phyloP scores from a whole-genome alignment of 1,140 invertebrate genomes.

The Drosophila grimshawi region DNA sequence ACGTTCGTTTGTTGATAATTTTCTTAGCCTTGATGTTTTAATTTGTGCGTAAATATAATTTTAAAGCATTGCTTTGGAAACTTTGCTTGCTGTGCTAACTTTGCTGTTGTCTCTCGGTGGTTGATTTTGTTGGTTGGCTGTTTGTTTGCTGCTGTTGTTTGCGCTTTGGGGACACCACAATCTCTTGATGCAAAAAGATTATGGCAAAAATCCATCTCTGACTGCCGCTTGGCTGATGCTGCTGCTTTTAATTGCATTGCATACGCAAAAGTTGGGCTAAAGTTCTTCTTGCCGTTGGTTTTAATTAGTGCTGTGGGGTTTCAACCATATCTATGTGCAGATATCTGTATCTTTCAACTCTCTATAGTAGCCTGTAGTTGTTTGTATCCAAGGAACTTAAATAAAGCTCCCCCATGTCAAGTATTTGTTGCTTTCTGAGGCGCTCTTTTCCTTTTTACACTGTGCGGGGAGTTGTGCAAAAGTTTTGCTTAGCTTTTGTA shows the following conservation, averaged over 20 bases:
- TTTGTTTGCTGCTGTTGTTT: conserved; percentile 25
- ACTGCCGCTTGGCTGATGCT: conserved; percentile 77
- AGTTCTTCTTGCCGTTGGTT: conserved; percentile 68
- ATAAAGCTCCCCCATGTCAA: conserved; percentile 15
- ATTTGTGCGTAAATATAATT: conserved; percentile 79
- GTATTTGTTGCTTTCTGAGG: conserved; percentile 17
- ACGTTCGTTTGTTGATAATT: conserved; percentile 55
- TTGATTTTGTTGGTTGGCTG: too few species aligned
- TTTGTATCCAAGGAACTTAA: conserved; percentile 13
- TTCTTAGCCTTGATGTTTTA: conserved; percentile 66
- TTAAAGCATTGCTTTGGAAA: conserved; percentile 76
- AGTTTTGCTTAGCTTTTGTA: conserved; percentile 31
- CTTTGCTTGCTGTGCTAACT: conserved; percentile 37
- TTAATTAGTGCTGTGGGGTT: conserved; percentile 58
- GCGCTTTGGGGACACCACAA: conserved; percentile 68
- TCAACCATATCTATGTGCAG: conserved; percentile 19
- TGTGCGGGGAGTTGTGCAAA: conserved; percentile 37
- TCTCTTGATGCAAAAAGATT: conserved; percentile 76
- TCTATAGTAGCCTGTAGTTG: conserved; percentile 1
- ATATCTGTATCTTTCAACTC: conserved; percentile 30
- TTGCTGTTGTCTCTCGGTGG: conserved; percentile 23
- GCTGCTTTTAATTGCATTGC: conserved; percentile 80
- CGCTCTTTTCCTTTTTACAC: neutral
- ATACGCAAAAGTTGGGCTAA: conserved; percentile 72
- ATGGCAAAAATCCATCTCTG: conserved; percentile 73